Conservation (phyloP, 2,888 invertebrate species). For the Crossocerus cetratus region DNA sequence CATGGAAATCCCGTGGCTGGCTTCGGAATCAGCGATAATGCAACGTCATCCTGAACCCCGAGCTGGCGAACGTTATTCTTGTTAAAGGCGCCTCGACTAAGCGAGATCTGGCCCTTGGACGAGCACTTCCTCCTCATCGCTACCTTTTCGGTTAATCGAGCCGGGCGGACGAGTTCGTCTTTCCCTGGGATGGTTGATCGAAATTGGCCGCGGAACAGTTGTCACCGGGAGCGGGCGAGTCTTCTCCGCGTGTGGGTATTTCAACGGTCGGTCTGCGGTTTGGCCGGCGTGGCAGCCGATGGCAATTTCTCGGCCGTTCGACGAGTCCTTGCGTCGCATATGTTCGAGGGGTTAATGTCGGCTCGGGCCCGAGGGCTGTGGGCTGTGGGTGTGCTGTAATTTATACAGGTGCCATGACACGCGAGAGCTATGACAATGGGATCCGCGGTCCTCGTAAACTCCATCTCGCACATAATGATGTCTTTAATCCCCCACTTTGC, state of each 20-base stretch:
- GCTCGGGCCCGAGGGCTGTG: neutral
- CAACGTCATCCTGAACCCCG: constrained; percentile 62
- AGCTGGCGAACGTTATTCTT: constrained; percentile 60
- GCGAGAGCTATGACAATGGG: neutral
- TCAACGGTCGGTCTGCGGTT: neutral
- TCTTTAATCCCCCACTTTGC: no score
- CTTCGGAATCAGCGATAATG: constrained; percentile 71
- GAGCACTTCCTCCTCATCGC: constrained; percentile 28
- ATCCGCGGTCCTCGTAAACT: no score
- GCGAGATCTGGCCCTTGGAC: constrained; percentile 54
- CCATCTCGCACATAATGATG: no score
- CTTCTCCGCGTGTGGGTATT: neutral
- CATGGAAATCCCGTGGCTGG: constrained; percentile 76
- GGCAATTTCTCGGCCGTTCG: neutral
- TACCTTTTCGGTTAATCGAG: neutral
- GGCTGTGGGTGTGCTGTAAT: neutral
- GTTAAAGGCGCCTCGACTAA: constrained; percentile 62
- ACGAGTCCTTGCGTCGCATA: neutral
- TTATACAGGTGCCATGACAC: constrained; percentile 3
- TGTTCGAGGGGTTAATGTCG: neutral
- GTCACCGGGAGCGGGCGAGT: neutral
- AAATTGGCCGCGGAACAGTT: neutral
- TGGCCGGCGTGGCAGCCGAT: no score
- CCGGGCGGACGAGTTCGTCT: no score
- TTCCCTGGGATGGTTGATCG: neutral